Percentiles rank a stretch among this genome's conserved stretches.
Conservation (phyloP, 2,797 vertebrate species). For the Bufotes viridis region DNA sequence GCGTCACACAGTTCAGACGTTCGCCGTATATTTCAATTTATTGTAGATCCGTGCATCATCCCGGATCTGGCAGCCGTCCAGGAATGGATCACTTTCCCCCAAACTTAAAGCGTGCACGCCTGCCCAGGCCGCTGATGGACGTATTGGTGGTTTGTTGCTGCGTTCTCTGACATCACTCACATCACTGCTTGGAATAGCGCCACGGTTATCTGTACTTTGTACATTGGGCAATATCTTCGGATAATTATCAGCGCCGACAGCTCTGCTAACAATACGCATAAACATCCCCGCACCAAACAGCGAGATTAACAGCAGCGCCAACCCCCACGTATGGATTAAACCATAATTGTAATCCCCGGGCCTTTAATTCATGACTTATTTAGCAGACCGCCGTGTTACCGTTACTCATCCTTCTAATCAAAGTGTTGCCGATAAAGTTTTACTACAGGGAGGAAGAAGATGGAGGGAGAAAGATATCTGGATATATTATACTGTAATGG, state of each 20-base stretch:
- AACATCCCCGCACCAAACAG: not conserved
- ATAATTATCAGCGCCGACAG: conserved; percentile 13
- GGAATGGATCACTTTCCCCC: not conserved
- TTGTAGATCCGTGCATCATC: conserved; percentile 15
- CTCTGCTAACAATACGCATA: not conserved
- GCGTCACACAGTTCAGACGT: not conserved
- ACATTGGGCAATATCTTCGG: not conserved
- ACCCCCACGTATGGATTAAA: conserved; percentile 11
- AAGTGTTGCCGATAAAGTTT: not conserved
- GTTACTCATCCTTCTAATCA: conserved; percentile 2
- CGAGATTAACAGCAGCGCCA: not conserved
- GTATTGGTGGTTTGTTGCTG: not conserved
- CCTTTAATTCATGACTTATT: conserved; percentile 15
- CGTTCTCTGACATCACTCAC: conserved; percentile 12
- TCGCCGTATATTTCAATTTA: not conserved
- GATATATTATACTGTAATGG: too few species aligned
- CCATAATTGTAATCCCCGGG: not conserved
- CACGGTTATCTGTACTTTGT: not conserved
- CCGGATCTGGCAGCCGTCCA: conserved; percentile 20
- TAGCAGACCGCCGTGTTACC: not conserved
- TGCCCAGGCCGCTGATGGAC: not conserved
- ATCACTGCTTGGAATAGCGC: not conserved
- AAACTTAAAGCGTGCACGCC: not conserved
- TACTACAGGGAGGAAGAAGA: not conserved
- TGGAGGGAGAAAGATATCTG: not conserved